Percentiles rank a stretch among this genome's conserved stretches.
Conservation (phyloP, 2,888 invertebrate species). For the Hirtodrosophila duncani region DNA sequence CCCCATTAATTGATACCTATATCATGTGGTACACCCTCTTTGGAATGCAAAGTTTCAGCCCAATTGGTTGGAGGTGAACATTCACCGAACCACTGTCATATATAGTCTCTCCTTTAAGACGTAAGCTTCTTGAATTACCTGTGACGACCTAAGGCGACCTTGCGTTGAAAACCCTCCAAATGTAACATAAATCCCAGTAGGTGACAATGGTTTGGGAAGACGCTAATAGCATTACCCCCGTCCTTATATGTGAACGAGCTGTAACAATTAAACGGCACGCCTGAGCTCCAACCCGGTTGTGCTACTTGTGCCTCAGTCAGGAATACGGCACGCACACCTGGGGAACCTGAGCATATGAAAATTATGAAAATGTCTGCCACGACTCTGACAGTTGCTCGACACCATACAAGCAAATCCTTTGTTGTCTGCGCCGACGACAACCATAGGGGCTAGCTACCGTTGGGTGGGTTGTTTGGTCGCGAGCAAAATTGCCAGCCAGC, state of each 20-base stretch:
- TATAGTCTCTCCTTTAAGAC: too few species aligned
- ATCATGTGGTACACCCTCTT: too few species aligned
- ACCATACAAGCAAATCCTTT: constrained; percentile 47
- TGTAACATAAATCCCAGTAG: constrained; percentile 29
- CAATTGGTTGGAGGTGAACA: too few species aligned
- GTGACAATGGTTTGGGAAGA: constrained; percentile 33
- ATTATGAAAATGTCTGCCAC: constrained; percentile 59
- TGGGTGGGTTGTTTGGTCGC: background rate
- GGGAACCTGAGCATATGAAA: constrained; percentile 55
- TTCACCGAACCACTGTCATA: too few species aligned
- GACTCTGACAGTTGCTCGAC: constrained; percentile 44
- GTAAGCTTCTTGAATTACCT: too few species aligned
- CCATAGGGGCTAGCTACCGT: constrained; percentile 4
- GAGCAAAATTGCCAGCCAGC: constrained; percentile 49
- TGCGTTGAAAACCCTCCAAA: constrained; percentile 18
- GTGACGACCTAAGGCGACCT: constrained; percentile 19
- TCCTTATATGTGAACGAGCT: constrained; percentile 21
- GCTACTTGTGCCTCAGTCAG: too few species aligned
- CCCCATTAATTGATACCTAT: too few species aligned
- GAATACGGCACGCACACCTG: constrained; percentile 30
- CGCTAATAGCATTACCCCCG: constrained; percentile 17
- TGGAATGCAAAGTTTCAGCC: too few species aligned
- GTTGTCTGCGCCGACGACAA: constrained; percentile 49
- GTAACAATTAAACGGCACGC: constrained; percentile 55
- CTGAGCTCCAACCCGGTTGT: constrained; percentile 6